phyloP scores from a whole-genome alignment of 2,113 vertebrate genomes.

The Panthera uncia region DNA sequence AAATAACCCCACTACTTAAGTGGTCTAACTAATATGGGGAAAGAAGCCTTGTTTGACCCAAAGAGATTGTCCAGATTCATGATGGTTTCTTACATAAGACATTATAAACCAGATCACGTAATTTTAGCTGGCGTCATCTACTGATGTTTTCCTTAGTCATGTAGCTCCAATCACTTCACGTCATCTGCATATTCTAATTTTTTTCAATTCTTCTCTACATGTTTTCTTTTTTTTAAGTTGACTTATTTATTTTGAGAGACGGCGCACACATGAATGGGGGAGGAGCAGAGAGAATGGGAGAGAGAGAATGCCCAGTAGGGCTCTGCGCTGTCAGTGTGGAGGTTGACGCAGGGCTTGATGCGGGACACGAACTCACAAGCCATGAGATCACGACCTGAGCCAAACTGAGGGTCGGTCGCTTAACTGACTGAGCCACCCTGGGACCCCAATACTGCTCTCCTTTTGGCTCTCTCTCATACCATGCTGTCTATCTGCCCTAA shows the following conservation, averaged over 20 bases:
- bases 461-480: neutral
- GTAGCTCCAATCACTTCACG: neutral
- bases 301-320: too few species aligned
- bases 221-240: too few species aligned
- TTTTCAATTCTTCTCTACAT: neutral
- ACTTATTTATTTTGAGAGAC: too few species aligned
- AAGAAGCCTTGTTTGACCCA: neutral
- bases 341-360: too few species aligned
- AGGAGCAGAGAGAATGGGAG: too few species aligned
- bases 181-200: neutral
- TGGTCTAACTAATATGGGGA: neutral
- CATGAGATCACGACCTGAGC: too few species aligned
- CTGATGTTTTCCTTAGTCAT: neutral
- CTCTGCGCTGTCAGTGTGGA: too few species aligned
- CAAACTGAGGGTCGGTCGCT: too few species aligned
- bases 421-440: too few species aligned
- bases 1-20: neutral
- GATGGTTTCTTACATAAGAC: neutral
- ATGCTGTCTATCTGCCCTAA: neutral
- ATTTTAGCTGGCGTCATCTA: neutral
- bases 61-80: neutral
- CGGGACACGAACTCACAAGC: too few species aligned
- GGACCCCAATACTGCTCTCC: neutral
- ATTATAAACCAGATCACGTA: neutral
- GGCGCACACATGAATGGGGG: too few species aligned